Conservation (phyloP, 2,888 invertebrate species). For the Rhimphoctona megacephalus region DNA sequence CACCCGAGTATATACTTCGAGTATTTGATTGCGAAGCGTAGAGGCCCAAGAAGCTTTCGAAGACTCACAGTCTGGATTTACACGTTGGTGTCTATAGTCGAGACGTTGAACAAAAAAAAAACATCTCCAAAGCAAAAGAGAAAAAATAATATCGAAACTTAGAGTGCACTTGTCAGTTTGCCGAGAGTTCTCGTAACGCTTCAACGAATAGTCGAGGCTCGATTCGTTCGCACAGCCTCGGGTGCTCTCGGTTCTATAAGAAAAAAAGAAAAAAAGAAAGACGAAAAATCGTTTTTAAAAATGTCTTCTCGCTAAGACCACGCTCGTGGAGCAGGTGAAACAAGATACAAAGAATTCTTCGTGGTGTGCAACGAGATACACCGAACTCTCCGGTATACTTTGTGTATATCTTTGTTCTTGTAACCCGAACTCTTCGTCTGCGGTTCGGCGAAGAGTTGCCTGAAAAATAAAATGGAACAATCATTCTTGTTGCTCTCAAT, state of each 20-base stretch:
- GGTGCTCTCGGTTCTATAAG: constrained; percentile 19
- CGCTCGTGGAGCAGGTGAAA: constrained; percentile 54
- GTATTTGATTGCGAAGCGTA: neutral
- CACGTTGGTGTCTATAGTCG: constrained; percentile 16
- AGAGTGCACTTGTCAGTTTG: neutral
- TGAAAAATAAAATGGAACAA: constrained; percentile 24
- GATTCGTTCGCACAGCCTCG: constrained; percentile 21
- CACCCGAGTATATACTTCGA: constrained; percentile 31
- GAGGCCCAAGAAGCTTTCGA: constrained; percentile 10
- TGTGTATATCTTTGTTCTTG: constrained; percentile 39
- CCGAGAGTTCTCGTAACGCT: constrained; percentile 21
- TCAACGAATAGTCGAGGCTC: constrained; percentile 3
- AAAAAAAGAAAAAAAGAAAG: neutral
- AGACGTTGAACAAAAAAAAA: constrained; percentile 12
- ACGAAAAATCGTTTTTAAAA: constrained; percentile 1
- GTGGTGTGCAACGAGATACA: constrained; percentile 36
- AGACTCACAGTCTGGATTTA: constrained; percentile 9
- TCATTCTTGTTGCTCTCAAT: constrained; percentile 27
- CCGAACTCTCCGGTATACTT: neutral
- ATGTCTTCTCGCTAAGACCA: constrained; percentile 22
- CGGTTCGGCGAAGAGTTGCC: constrained; percentile 39
- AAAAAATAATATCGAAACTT: neutral
- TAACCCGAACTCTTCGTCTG: constrained; percentile 55
- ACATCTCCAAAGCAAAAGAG: neutral
- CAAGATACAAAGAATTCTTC: constrained; percentile 55